phyloP scores from a whole-genome alignment of 1,140 invertebrate genomes.

The Brachionus asplanchnoidis region DNA sequence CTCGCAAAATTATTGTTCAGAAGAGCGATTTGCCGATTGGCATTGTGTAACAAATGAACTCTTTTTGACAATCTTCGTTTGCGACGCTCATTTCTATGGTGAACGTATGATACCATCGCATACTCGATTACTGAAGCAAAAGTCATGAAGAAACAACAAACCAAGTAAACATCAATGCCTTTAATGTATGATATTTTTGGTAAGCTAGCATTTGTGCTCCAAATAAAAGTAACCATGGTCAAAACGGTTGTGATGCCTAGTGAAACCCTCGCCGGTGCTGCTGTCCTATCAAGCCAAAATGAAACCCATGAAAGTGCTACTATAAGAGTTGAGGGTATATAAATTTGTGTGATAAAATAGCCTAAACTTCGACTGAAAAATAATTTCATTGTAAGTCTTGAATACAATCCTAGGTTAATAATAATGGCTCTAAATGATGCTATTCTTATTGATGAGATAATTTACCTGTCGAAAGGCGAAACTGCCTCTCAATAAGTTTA shows the following conservation, averaged over 20 bases:
- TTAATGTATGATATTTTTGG: conserved; percentile 98
- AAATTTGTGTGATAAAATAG: conserved; percentile 98
- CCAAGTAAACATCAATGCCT: conserved; percentile 90
- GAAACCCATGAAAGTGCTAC: conserved; percentile 98
- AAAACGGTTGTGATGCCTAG: conserved; percentile 91
- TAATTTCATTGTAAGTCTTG: conserved; percentile 90
- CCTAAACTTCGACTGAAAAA: conserved; percentile 96
- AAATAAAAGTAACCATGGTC: conserved; percentile 98
- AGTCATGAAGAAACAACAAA: conserved; percentile 84
- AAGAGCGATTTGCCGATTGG: background rate
- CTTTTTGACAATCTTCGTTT: background rate
- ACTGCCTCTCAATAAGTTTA: conserved; percentile 74
- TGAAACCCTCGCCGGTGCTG: conserved; percentile 89
- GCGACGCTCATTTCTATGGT: conserved; percentile 1
- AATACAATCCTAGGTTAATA: conserved; percentile 80
- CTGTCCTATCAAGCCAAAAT: conserved; percentile 88
- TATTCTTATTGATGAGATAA: background rate
- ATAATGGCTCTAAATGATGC: background rate
- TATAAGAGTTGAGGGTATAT: conserved; percentile 95
- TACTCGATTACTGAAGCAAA: conserved; percentile 48
- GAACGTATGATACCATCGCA: conserved; percentile 44
- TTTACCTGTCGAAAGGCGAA: conserved; percentile 44
- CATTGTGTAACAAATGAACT: background rate
- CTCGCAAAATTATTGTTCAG: background rate
- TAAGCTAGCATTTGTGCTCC: conserved; percentile 90